phyloP scores from a whole-genome alignment of 2,888 invertebrate species.

The Agrochola lychnidis region DNA sequence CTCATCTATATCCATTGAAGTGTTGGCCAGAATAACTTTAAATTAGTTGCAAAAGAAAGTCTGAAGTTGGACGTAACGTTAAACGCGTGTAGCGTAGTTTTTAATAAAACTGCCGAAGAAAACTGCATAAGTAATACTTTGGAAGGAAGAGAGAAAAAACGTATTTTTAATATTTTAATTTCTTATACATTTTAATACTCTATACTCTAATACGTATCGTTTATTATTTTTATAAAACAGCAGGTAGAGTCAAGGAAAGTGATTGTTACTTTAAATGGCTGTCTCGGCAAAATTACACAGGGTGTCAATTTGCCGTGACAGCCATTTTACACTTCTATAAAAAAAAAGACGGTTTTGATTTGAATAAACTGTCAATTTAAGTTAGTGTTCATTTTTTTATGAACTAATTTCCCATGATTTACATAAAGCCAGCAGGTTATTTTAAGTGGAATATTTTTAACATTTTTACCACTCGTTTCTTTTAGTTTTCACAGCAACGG shows the following conservation, averaged over 20 bases:
- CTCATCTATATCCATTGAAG: slow-evolving; percentile 53
- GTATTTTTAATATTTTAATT: not conserved
- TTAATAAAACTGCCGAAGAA: slow-evolving; percentile 58
- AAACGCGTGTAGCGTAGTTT: slow-evolving; percentile 54
- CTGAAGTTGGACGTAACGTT: slow-evolving; percentile 48
- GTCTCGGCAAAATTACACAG: not conserved
- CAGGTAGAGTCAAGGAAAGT: not conserved
- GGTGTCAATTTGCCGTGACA: too few species aligned
- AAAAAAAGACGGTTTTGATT: not conserved
- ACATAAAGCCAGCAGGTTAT: not conserved
- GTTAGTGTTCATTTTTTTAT: not conserved
- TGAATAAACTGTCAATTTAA: too few species aligned
- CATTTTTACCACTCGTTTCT: not conserved
- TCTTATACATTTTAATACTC: not conserved
- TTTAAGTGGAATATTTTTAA: not conserved
- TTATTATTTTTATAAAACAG: too few species aligned
- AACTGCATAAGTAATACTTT: slow-evolving; percentile 43
- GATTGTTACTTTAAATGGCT: too few species aligned
- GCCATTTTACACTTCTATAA: too few species aligned
- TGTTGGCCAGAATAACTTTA: slow-evolving; percentile 58
- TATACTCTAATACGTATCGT: too few species aligned
- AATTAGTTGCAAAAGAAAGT: slow-evolving; percentile 59
- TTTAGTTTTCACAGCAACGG: slow-evolving; percentile 25
- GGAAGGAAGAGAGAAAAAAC: not conserved
- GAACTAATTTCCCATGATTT: not conserved